Evolutionary conservation across 2,888 invertebrate species (phyloP).

Genomic region (Caenorhabditis drosophilae): DNA sequence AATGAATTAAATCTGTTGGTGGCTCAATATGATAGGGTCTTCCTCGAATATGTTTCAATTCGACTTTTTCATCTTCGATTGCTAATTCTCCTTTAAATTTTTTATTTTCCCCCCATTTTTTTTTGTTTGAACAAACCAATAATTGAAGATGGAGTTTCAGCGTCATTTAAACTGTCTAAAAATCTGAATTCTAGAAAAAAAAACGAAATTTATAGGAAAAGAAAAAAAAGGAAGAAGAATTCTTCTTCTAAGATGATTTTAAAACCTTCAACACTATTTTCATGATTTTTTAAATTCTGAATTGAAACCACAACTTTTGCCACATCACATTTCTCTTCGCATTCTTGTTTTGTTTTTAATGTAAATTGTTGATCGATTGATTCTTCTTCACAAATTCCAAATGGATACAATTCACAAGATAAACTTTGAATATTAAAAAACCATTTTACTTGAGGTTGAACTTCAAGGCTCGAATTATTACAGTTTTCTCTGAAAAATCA

Average conservation of each 20-base stretch:
- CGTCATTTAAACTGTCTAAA: too few relatives aligned
- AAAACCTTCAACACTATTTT: not conserved
- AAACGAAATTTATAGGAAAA: too few relatives aligned
- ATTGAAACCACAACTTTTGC: constrained; percentile 20
- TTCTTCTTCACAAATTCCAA: constrained; percentile 26
- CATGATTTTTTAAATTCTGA: not conserved
- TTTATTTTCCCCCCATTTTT: not conserved
- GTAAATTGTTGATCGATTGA: constrained; percentile 16
- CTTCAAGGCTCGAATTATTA: not conserved
- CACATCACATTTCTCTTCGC: constrained; percentile 29
- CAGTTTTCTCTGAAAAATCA: constrained; percentile 3
- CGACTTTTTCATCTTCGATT: constrained; percentile 24
- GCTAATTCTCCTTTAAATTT: constrained; percentile 16
- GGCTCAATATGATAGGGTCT: constrained; percentile 26
- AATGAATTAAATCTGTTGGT: constrained; percentile 18
- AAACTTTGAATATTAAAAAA: constrained; percentile 28
- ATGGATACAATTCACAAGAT: constrained; percentile 27
- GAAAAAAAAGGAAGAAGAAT: too few relatives aligned
- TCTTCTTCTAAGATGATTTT: too few relatives aligned
- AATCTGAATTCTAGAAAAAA: too few relatives aligned
- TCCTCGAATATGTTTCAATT: constrained; percentile 24
- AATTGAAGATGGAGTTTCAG: too few relatives aligned
- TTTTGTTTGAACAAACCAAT: not conserved
- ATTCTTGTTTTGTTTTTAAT: constrained; percentile 16
- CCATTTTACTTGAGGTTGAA: constrained; percentile 23